Evolutionary conservation across 2,888 invertebrate species (phyloP), one percentile per base, ranked within the genome.

Genomic region (Pyrrhosoma nymphula): DNA sequence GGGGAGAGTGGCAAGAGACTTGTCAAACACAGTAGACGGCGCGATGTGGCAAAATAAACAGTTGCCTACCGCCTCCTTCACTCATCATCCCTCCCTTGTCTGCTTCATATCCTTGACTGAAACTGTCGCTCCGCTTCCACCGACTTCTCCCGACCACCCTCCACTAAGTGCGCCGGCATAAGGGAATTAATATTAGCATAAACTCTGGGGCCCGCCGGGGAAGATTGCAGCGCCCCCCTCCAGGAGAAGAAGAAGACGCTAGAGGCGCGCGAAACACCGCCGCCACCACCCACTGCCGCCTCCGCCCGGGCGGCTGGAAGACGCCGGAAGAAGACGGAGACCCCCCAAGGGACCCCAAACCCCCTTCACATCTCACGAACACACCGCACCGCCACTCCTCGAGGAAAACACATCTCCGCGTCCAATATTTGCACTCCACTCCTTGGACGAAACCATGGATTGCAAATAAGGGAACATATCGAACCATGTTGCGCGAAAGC

Each of bases 171-270:
- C 89, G 26, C 89, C 55, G 26, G 47, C 89, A 47, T 26, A 23
- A 89, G 55, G 55, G 56, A 89, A 89, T 89, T 89, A 89, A 89
- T 89, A 89, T 89, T 89, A 89, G 89, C 89, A 89, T 89, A 47
- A 89, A 89, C 89, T 23, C 90, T 10, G 69, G 55, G 26, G 30
- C 56, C 56, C 56, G 47, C 30, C 18, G 20, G 35, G 60, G 90
- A n/a, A 56, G 56, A 60, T 91, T 60, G 82, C 82, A 82, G 82
- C 82, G 14, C 1, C 82, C 16, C 82, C 82, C 16, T 75, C 35
- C 60, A 1, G 60, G 18, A 2, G 60, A 14, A 20, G 60, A 47
- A 47, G 47, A 47, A 69, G 60, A 60, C 16, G 60, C 60, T 60
- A 1, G 6, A 26, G 18, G 69, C 69, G 69, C 20, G 60, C 16